Conservation (phyloP, 2,113 vertebrate species). For the Micronycteris hirsuta region DNA sequence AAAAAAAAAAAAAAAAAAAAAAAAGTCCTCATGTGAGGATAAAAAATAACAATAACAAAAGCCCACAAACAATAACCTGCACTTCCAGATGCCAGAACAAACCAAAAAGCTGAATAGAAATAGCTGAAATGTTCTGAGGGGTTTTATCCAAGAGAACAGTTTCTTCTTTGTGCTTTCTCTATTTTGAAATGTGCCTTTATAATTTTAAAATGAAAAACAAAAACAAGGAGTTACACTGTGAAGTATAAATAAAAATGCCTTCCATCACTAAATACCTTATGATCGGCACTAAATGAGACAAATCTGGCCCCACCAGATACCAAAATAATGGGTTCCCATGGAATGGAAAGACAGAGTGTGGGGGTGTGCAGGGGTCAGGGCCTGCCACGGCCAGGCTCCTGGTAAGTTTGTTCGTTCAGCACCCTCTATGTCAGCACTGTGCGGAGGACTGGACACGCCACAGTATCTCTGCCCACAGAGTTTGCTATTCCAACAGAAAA, state of each 20-base stretch:
- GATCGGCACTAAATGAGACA: not conserved
- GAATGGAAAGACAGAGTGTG: not conserved
- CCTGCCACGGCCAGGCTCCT: not conserved
- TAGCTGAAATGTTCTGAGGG: not conserved
- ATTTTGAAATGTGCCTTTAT: conserved; percentile 23
- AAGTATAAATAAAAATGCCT: conserved; percentile 25
- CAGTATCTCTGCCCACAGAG: not conserved
- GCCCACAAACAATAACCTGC: not conserved
- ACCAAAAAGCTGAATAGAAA: not conserved
- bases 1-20: too few relatives aligned
- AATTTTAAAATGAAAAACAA: conserved; percentile 5
- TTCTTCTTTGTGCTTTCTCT: conserved; percentile 18
- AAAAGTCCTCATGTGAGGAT: too few relatives aligned
- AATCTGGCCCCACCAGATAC: not conserved
- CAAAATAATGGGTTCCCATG: not conserved
- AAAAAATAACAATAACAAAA: not conserved
- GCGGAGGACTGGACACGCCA: not conserved
- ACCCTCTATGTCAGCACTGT: not conserved
- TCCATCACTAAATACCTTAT: conserved; percentile 25
- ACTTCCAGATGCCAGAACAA: not conserved
- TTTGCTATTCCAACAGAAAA: conserved; percentile 29
- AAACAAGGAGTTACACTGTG: not conserved
- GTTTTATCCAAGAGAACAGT: not conserved
- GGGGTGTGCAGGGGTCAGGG: not conserved
- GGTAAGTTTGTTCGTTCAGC: not conserved